A percentile compares a stretch with the other conserved stretches of the same genome.
Evolutionary conservation across 2,797 vertebrate genomes (phyloP).

Genomic region (Halcyon chelicuti): DNA sequence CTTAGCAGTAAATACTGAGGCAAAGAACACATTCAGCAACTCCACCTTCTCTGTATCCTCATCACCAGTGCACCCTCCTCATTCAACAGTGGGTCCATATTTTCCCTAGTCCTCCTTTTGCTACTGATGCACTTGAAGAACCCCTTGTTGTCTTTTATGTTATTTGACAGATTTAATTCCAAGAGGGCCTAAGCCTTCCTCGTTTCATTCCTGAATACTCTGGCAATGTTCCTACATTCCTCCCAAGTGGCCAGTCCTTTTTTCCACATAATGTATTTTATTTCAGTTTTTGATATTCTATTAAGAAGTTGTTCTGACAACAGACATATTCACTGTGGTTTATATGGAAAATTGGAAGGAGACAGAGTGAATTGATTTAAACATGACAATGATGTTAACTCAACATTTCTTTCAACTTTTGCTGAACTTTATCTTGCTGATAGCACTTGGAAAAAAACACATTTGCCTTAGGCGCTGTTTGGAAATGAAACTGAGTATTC

Average conservation of each 20-base stretch:
- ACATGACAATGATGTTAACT: not conserved
- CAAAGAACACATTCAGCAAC: no score
- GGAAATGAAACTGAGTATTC: not conserved
- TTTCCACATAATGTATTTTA: not conserved
- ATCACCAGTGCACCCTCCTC: not conserved
- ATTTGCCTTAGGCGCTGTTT: not conserved
- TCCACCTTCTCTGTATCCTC: not conserved
- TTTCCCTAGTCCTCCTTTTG: not conserved
- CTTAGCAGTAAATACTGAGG: no score
- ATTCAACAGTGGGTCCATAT: not conserved
- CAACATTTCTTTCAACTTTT: not conserved
- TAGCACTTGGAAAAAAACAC: accelerated
- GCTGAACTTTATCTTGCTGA: not conserved
- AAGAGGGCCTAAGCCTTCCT: no score
- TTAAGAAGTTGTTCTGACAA: not conserved
- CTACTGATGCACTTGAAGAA: not conserved
- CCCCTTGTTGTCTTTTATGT: not conserved
- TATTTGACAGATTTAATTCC: not conserved
- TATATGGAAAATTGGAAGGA: not conserved
- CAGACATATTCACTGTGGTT: not conserved
- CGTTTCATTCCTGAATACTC: not conserved
- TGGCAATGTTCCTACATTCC: not conserved
- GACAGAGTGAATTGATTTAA: not conserved
- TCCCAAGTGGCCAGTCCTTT: not conserved
- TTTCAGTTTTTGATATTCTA: not conserved